Conservation (phyloP, 2,113 vertebrate genomes). For the Mesocricetus auratus region DNA sequence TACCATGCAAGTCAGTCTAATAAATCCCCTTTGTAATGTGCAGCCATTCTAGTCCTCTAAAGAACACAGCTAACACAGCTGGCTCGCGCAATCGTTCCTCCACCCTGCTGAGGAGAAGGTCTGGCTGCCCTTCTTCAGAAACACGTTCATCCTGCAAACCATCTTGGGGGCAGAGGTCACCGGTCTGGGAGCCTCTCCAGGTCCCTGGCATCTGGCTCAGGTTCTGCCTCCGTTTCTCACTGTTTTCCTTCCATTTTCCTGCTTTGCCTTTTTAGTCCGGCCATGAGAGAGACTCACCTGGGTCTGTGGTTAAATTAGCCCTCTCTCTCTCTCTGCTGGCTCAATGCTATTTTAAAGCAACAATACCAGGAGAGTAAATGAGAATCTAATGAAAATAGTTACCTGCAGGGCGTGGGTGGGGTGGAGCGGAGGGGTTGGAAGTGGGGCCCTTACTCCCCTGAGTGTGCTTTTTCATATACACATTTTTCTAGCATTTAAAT, state of each 20-base stretch:
- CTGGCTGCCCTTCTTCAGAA: not conserved
- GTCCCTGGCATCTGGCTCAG: not conserved
- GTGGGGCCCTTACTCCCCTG: not conserved
- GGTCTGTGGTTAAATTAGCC: conserved; percentile 40
- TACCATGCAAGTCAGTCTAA: not conserved
- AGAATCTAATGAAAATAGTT: conserved; percentile 15
- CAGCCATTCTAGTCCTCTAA: not conserved
- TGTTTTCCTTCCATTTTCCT: not conserved
- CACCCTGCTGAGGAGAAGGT: not conserved
- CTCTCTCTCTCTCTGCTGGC: conserved; percentile 18
- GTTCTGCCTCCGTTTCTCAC: not conserved
- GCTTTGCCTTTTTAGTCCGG: conserved; percentile 1
- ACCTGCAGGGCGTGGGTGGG: not conserved
- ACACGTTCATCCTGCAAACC: not conserved
- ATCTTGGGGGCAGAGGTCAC: no score
- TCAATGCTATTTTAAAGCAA: conserved; percentile 36
- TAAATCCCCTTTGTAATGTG: not conserved
- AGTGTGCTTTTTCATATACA: not conserved
- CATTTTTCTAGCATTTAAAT: conserved; percentile 27
- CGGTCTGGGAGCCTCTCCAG: not conserved
- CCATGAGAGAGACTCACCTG: not conserved
- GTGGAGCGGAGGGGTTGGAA: not conserved
- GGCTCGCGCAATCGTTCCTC: not conserved
- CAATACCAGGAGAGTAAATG: not conserved
- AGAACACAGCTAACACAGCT: not conserved